Conservation (phyloP, 2,113 vertebrate genomes). For the Heterotis niloticus region DNA sequence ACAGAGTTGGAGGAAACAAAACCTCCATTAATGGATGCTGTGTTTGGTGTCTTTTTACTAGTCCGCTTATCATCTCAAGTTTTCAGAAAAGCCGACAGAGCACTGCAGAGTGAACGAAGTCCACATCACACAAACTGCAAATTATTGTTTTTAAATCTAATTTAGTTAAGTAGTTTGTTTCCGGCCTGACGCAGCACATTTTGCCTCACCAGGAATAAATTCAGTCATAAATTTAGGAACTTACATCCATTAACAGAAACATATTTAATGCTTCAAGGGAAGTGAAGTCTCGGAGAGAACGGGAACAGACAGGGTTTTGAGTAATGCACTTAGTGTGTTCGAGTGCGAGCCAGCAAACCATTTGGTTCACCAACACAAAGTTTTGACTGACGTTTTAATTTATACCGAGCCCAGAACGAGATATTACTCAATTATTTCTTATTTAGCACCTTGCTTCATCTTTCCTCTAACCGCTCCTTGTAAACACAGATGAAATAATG, state of each 20-base stretch:
- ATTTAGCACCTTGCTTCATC: slow-evolving; percentile 63
- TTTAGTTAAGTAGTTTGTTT: slow-evolving; percentile 67
- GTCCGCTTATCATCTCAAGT: neutral
- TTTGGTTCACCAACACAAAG: slow-evolving; percentile 28
- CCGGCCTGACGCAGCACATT: slow-evolving; percentile 56
- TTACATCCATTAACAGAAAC: slow-evolving; percentile 67
- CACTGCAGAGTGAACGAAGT: slow-evolving; percentile 57
- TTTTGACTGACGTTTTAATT: slow-evolving; percentile 62
- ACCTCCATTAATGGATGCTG: slow-evolving; percentile 14
- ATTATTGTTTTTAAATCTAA: slow-evolving; percentile 67
- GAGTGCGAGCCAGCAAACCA: neutral
- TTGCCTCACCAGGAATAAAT: slow-evolving; percentile 64
- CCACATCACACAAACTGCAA: slow-evolving; percentile 52
- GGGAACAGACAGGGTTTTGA: slow-evolving; percentile 55
- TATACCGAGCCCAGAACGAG: slow-evolving; percentile 53
- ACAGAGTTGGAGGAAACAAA: slow-evolving; percentile 3
- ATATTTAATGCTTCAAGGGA: slow-evolving; percentile 69
- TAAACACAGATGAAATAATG: slow-evolving; percentile 74
- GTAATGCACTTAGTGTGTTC: neutral
- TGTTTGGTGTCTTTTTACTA: neutral
- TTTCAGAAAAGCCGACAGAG: slow-evolving; percentile 53
- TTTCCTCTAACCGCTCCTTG: slow-evolving; percentile 64
- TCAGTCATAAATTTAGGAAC: slow-evolving; percentile 71
- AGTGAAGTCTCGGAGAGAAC: slow-evolving; percentile 53
- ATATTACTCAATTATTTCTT: slow-evolving; percentile 59